Evolutionary conservation across 1,140 invertebrate species (phyloP), one percentile per base, ranked within the genome.

Genomic region (Drosophila lini): DNA sequence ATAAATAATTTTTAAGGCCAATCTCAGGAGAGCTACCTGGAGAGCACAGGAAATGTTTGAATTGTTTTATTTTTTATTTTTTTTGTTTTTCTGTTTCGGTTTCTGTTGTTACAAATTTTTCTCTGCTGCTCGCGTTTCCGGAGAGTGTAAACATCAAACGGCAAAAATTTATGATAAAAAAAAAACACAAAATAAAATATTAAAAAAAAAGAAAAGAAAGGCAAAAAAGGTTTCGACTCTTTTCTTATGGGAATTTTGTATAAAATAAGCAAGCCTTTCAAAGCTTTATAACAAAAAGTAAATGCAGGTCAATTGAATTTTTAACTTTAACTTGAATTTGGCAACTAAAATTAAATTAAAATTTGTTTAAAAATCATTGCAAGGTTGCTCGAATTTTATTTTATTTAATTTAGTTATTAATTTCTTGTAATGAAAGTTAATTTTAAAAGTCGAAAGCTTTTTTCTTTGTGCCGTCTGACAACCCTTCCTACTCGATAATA

Each of bases 1-100:
- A 65, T 65, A 73, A 81, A 60, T 55, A 65, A 77, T 76, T 85
- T 85, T 79, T 82, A 78, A 65, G 79, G 70, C 67, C 82, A 79
- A 85, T 86, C 82, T 85, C 82, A 55, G 31, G 74, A 71, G 80
- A 83, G 81, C 53, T 41, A 83, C 71, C 73, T 67, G 47, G 25
- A 28, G 25, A 28, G 58, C 79, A 86, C 82, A 86, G 82, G 82
- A 86, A 86, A 88, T 86, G 82, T 86, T 86, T 63, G 58, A 45
- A 57, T 62, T 80, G 81, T 78, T 64, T 80, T 34, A 53, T 42
- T 55, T 47, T 50, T 44, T n/a, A n/a, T 28, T 61, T 16, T 34
- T 22, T n/a, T 31, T 45, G 42, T 13, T 13, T 64, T 25, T 63
- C n/a, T 5, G 41, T 7, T 28, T 32, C 48, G 31, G 16, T 53